Conservation (phyloP, 2,797 vertebrate genomes). For the Sparus aurata region DNA sequence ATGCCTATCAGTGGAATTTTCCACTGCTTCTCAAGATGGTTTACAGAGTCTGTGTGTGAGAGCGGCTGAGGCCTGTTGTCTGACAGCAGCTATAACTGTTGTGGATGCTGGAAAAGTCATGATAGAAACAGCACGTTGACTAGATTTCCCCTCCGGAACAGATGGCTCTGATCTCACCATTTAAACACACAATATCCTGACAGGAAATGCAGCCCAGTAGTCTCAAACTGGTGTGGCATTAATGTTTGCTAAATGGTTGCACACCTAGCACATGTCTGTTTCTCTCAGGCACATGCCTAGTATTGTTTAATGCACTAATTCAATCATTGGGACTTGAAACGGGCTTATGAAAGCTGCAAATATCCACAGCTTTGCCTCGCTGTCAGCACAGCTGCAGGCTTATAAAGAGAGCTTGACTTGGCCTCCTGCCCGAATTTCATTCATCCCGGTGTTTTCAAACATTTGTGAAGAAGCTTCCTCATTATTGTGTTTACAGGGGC, state of each 20-base stretch:
- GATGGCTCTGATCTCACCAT: slow-evolving; percentile 51
- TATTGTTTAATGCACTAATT: slow-evolving; percentile 67
- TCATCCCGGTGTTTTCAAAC: slow-evolving; percentile 71
- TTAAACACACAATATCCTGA: slow-evolving; percentile 63
- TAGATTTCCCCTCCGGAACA: slow-evolving; percentile 36
- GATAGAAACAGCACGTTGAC: slow-evolving; percentile 4
- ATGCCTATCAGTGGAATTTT: slow-evolving; percentile 49
- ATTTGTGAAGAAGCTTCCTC: slow-evolving; percentile 68
- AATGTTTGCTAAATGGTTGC: slow-evolving; percentile 75
- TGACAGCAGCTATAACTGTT: slow-evolving; percentile 11
- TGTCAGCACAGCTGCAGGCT: slow-evolving; percentile 74
- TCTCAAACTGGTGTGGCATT: slow-evolving; percentile 48
- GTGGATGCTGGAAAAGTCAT: slow-evolving; percentile 13
- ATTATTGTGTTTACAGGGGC: slow-evolving; percentile 71
- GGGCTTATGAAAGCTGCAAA: slow-evolving; percentile 61
- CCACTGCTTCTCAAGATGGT: slow-evolving; percentile 19
- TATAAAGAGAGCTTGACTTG: slow-evolving; percentile 68
- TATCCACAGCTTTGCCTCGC: slow-evolving; percentile 63
- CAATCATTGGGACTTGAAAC: slow-evolving; percentile 62
- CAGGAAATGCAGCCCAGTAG: slow-evolving; percentile 52
- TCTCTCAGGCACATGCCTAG: slow-evolving; percentile 55
- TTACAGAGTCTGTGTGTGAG: slow-evolving; percentile 7
- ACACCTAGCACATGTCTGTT: slow-evolving; percentile 70
- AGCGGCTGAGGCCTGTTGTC: slow-evolving; percentile 6
- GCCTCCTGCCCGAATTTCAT: slow-evolving; percentile 61